phyloP scores from a whole-genome alignment of 2,888 invertebrate species.

The Lapara coniferarum region DNA sequence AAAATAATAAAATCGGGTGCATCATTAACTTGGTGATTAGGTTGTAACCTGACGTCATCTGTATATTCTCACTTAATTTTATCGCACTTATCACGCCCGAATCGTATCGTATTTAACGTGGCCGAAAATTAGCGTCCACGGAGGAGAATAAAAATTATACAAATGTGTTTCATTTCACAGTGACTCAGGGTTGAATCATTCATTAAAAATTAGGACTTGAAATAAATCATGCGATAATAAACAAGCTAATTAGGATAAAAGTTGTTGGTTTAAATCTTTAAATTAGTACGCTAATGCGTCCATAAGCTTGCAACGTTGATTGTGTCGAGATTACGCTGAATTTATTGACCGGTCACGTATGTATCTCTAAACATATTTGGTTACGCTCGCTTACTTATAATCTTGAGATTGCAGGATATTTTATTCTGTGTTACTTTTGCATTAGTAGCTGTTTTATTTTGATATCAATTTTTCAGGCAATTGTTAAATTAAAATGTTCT shows the following conservation, averaged over 20 bases:
- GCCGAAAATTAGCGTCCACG: constrained; percentile 23
- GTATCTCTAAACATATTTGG: constrained; percentile 29
- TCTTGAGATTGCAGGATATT: constrained; percentile 12
- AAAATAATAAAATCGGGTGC: neutral
- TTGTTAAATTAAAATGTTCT: too few relatives aligned
- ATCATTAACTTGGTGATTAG: constrained; percentile 1
- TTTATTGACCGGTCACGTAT: constrained; percentile 25
- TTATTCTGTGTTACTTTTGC: neutral
- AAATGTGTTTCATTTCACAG: constrained; percentile 26
- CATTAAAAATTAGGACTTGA: constrained; percentile 43
- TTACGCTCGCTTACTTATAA: constrained; percentile 30
- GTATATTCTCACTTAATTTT: constrained; percentile 25
- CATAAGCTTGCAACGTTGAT: constrained; percentile 37
- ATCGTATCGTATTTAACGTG: constrained; percentile 15
- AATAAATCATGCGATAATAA: constrained; percentile 48
- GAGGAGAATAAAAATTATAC: constrained; percentile 25
- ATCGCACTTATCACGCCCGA: constrained; percentile 26
- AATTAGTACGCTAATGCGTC: constrained; percentile 36
- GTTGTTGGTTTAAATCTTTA: constrained; percentile 39
- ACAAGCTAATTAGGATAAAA: constrained; percentile 45
- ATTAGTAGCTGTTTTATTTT: neutral
- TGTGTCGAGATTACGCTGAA: constrained; percentile 36
- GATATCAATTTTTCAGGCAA: too few relatives aligned
- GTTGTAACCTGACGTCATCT: constrained; percentile 21
- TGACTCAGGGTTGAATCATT: constrained; percentile 44